Base-by-base conservation (phyloP, 2,888 invertebrate species). In the Agonopterix subpropinquella region DNA sequence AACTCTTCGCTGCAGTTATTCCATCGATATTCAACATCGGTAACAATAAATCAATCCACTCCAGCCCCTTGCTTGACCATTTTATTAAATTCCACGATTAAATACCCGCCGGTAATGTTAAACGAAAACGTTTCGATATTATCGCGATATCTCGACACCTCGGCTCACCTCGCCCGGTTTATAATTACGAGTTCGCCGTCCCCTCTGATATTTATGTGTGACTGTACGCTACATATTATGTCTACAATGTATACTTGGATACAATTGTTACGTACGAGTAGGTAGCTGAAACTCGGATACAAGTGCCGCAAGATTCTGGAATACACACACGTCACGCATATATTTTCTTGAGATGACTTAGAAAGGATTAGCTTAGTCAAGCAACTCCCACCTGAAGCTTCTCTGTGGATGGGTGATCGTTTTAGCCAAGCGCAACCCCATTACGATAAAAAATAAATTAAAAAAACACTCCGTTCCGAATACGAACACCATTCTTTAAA, bases 81-180 rank as follows among this genome's bases (percentile, higher is more conserved):
- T 80, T 80, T 80, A 84, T 80, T 80, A 77, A 82, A 83, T 81
- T 80, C 75, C 65, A 44, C 72, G 77, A 77, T 78, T 75, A 80
- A 80, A 80, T 71, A 72, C 66, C 71, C 68, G 70, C 63, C 70
- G 73, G 72, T 70, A 66, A 70, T 65, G 70, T 71, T 70, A 72
- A 73, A 70, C 67, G 70, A 73, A 73, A 76, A 71, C 70, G 71
- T 62, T 73, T 65, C 70, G 83, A 84, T 82, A 73, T 65, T 77
- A 84, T 84, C 84, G 73, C 70, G 74, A 73, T 73, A 72, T 75
- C 77, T 77, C 79, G 77, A 76, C 81, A 81, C 77, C 76, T 77
- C 73, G 61, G 15, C 56, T 65, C 70, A 69, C 68, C 63, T 77
- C 74, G 70, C 66, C 70, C 67, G 61, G 68, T 73, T 68, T 72